Base-by-base conservation (phyloP, 2,888 invertebrate species). In the Hirtodrosophila duncani region DNA sequence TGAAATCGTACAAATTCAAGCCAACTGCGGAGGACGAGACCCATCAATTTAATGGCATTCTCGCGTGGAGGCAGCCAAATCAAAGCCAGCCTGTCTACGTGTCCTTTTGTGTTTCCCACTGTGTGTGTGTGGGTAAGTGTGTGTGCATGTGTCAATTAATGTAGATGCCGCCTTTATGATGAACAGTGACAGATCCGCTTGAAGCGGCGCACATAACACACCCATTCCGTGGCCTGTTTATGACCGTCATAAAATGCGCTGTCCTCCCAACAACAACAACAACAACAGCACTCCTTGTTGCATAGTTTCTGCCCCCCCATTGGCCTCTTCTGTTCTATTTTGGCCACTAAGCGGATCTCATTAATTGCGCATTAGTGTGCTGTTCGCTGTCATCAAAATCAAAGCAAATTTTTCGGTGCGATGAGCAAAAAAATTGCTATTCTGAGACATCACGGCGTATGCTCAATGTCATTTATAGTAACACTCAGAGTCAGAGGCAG, bases 161-260 rank as follows among this genome's bases (percentile, higher is more conserved):
- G 75, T 51, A 69, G 81, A 75, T 81, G 72, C 48, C 60, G 58
- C 77, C 58, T 81, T 81, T 78, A 75, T 81, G 71, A 70, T 70
- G 68, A 70, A 56, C 72, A 46, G 71, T 69, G 74, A 80, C 61
- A 80, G 69, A 59, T 72, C 69, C 57, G 48, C 60, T 49, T 60
- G 64, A 55, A 75, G 64, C 64, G 50, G 57, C 42, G 48, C 45
- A 56, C 53, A 70, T 79, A 71, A 79, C 50, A 67, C 67, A 66
- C 57, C 61, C 74, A 63, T 74, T 72, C n/a, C 78, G 77, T 55
- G 66, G 67, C 62, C 53, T 70, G 67, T 79, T 72, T 75, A 72
- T 79, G 49, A 41, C 50, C 24, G 42, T 51, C 74, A 67, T 72
- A 69, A 77, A 60, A 56, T 62, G 65, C 43, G 42, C 41, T 55